Percentiles rank a stretch among this genome's conserved stretches.
phyloP scores from a whole-genome alignment of 1,140 invertebrate species.

The Popillia japonica region DNA sequence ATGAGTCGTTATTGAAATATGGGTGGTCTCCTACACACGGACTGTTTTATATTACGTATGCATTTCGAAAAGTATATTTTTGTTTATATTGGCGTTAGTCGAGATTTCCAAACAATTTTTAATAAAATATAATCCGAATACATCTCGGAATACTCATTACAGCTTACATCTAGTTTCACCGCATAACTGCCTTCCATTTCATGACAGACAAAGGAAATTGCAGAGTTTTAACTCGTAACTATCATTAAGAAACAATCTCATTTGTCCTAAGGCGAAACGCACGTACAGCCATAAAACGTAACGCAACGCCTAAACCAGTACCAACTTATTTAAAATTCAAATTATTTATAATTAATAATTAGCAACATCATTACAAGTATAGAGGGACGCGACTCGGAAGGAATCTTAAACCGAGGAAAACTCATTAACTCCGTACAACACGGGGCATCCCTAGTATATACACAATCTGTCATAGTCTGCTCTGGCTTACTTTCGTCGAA shows the following conservation, averaged over 20 bases:
- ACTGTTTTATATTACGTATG: background rate
- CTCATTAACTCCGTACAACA: background rate
- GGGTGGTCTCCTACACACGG: background rate
- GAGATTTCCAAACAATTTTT: too few species aligned
- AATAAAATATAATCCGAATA: too few species aligned
- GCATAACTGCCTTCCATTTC: background rate
- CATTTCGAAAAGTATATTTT: conserved; percentile 7
- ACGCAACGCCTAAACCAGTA: background rate
- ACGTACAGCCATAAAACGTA: background rate
- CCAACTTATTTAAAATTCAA: conserved; percentile 27
- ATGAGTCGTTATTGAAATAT: conserved; percentile 3
- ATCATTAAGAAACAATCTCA: conserved; percentile 3
- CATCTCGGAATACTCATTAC: too few species aligned
- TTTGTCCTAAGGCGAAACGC: conserved; percentile 1
- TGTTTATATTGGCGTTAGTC: conserved; percentile 15
- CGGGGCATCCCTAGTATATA: background rate
- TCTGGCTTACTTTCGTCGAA: conserved; percentile 10
- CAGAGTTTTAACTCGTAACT: background rate
- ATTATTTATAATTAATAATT: conserved; percentile 37
- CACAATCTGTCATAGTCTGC: conserved; percentile 22
- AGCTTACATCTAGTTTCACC: background rate
- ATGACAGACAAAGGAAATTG: background rate
- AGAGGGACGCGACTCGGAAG: background rate
- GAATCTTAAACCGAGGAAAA: conserved; percentile 18
- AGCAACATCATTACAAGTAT: background rate